These are phyloP conservation scores for Cremastinae sp. DNA, from an alignment of 2,888 invertebrate species.

Conservation along the genomic window DNA sequence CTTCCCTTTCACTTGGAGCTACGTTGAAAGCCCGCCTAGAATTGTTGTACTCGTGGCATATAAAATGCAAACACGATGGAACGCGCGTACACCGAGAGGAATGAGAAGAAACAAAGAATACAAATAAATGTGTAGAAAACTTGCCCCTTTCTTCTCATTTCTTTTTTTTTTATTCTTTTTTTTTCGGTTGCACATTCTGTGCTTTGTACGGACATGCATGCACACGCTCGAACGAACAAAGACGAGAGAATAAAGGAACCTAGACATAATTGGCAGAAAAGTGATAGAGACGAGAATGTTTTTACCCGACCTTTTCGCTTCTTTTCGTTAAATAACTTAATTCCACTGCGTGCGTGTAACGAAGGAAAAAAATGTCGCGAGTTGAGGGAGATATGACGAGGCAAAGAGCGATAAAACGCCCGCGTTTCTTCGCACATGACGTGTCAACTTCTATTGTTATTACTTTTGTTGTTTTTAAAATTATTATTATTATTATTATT, in stretches of 20 bases:
- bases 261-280: conserved; percentile 1
- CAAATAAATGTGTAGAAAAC: neutral
- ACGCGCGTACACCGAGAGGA: neutral
- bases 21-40: conserved; percentile 2
- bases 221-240: neutral
- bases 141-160: neutral
- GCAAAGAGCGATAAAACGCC: too few species aligned
- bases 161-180: too few species aligned
- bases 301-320: too few species aligned
- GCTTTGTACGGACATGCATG: neutral
- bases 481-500: too few species aligned
- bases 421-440: too few species aligned
- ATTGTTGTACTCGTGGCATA: neutral
- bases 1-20: neutral
- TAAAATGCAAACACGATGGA: neutral
- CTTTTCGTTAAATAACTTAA: too few species aligned
- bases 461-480: too few species aligned
- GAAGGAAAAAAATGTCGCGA: too few species aligned
- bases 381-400: too few species aligned
- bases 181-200: too few species aligned
- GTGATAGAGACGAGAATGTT: conserved; percentile 7
- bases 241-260: neutral
- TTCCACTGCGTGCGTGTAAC: too few species aligned
- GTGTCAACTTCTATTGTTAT: too few species aligned
- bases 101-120: conserved; percentile 5